A percentile compares a stretch with the other conserved stretches of the same genome.
phyloP scores from a whole-genome alignment of 1,140 invertebrate genomes.

The Trachymyrmex cornetzi region DNA sequence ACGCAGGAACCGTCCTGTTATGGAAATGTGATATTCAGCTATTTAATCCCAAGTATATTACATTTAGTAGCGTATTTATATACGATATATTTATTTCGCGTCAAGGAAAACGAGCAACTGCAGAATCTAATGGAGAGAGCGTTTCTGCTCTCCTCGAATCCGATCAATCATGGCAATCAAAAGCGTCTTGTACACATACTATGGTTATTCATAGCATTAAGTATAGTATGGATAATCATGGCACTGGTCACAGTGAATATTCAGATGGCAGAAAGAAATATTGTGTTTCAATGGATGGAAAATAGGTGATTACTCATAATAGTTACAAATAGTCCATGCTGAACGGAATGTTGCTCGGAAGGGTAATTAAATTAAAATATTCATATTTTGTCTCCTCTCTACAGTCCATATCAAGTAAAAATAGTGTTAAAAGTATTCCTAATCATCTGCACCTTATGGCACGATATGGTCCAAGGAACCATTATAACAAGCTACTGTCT shows the following conservation, averaged over 20 bases:
- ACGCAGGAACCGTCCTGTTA: conserved; percentile 89
- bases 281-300: conserved; percentile 90
- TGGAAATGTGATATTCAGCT: conserved; percentile 91
- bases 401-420: conserved; percentile 86
- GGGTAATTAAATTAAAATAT: not conserved
- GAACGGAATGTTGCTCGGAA: not conserved
- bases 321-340: not conserved
- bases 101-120: conserved; percentile 94
- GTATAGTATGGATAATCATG: conserved; percentile 90
- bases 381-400: not conserved
- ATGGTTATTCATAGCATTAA: conserved; percentile 91
- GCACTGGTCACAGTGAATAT: conserved; percentile 89
- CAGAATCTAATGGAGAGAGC: conserved; percentile 96
- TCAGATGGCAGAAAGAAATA: conserved; percentile 89
- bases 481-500: conserved; percentile 93
- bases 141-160: conserved; percentile 90
- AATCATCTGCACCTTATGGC: conserved; percentile 90
- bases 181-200: conserved; percentile 89
- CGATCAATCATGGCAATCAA: conserved; percentile 89
- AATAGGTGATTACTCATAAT: conserved; percentile 74
- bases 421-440: conserved; percentile 88
- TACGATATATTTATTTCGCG: conserved; percentile 92
- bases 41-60: conserved; percentile 92
- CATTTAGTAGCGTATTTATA: conserved; percentile 93
- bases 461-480: conserved; percentile 92